These are phyloP conservation scores for Coenonympha glycerion DNA, from an alignment of 2,888 invertebrate species.

Conservation along the genomic window DNA sequence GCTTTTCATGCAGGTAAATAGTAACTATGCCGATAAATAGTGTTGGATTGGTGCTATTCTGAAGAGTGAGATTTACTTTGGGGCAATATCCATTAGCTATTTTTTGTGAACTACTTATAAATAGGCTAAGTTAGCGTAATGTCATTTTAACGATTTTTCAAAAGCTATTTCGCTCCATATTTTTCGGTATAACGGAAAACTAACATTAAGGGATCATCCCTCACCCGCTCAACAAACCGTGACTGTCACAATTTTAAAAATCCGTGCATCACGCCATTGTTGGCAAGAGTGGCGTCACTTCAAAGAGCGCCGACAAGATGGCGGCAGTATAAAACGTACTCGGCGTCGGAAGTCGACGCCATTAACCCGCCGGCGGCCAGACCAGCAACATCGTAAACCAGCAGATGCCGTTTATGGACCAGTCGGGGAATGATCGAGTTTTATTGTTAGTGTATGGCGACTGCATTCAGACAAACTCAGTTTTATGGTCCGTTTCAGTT, in stretches of 20 bases:
- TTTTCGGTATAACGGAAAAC: slow-evolving; percentile 14
- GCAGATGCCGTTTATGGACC: slow-evolving; percentile 37
- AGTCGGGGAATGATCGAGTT: slow-evolving; percentile 34
- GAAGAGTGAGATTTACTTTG: not conserved
- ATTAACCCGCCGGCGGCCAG: slow-evolving; percentile 44
- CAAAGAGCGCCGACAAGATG: slow-evolving; percentile 33
- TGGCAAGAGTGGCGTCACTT: slow-evolving; percentile 13
- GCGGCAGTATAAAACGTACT: slow-evolving; percentile 41
- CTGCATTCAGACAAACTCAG: slow-evolving; percentile 25
- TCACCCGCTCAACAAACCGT: slow-evolving; percentile 22
- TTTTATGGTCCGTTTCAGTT: slow-evolving; percentile 28
- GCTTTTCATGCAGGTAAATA: too few relatives aligned
- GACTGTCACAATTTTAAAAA: slow-evolving; percentile 23
- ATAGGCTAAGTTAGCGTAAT: not conserved
- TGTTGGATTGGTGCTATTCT: too few relatives aligned
- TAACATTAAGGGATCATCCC: slow-evolving; percentile 17
- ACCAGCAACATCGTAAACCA: slow-evolving; percentile 37
- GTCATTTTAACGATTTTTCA: slow-evolving; percentile 3
- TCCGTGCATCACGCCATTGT: slow-evolving; percentile 14
- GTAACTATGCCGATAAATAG: too few relatives aligned
- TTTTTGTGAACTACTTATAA: not conserved
- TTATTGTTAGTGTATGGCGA: slow-evolving; percentile 33
- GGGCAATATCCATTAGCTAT: not conserved
- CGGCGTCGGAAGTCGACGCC: slow-evolving; percentile 42
- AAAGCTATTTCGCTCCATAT: slow-evolving; percentile 6